Conservation (phyloP, 2,888 invertebrate species). For the Priocnemis perturbator region DNA sequence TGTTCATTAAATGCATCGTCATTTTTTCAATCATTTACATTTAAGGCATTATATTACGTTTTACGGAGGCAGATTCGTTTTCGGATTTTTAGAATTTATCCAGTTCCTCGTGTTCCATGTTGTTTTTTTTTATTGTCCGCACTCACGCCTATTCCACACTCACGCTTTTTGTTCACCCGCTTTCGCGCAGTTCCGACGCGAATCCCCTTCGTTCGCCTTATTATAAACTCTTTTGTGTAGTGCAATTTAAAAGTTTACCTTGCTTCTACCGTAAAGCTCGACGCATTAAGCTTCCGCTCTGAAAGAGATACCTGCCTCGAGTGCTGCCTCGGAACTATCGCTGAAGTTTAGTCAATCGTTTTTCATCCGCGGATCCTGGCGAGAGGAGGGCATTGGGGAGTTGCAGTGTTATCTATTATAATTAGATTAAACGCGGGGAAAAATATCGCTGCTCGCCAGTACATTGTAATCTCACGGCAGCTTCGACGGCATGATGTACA, state of each 20-base stretch:
- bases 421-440: neutral
- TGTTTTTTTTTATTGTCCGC: too few relatives aligned
- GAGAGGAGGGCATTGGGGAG: slow-evolving; percentile 18
- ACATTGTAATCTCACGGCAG: too few relatives aligned
- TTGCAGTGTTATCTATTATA: neutral
- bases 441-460: too few relatives aligned
- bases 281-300: slow-evolving; percentile 34
- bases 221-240: slow-evolving; percentile 47
- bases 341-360: slow-evolving; percentile 42
- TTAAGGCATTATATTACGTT: too few relatives aligned
- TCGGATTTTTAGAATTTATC: slow-evolving; percentile 39
- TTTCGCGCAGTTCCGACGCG: slow-evolving; percentile 17
- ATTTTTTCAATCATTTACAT: too few relatives aligned
- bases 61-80: too few relatives aligned
- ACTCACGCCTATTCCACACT: neutral
- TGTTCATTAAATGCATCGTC: too few relatives aligned
- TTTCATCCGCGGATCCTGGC: slow-evolving; percentile 25
- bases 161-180: neutral
- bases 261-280: slow-evolving; percentile 16
- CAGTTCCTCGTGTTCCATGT: slow-evolving; percentile 15
- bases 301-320: slow-evolving; percentile 27
- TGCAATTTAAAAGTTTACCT: slow-evolving; percentile 50
- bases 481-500: too few relatives aligned
- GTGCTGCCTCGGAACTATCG: slow-evolving; percentile 36
- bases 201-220: slow-evolving; percentile 38